phyloP scores from a whole-genome alignment of 2,888 invertebrate species.

The Hermaeophaga mercurialis region DNA sequence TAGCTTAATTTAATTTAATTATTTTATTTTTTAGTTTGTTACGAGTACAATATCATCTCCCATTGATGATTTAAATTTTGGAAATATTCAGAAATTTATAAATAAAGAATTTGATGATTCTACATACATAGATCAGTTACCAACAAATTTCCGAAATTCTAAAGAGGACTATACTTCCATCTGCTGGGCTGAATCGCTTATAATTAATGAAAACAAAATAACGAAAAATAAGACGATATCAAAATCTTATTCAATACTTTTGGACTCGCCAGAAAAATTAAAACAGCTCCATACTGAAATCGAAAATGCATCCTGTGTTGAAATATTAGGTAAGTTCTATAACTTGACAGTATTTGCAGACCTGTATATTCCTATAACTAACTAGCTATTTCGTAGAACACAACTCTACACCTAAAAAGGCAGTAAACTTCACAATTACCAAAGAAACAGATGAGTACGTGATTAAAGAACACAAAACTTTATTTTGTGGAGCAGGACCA shows the following conservation, averaged over 20 bases:
- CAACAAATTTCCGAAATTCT: not conserved
- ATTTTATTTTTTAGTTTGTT: not conserved
- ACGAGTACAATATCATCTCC: not conserved
- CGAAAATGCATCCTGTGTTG: slow-evolving; percentile 20
- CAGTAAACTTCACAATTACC: slow-evolving; percentile 27
- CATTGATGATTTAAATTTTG: not conserved
- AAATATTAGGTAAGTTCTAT: slow-evolving; percentile 12
- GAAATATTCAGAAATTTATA: not conserved
- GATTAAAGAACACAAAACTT: slow-evolving; percentile 30
- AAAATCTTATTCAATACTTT: slow-evolving; percentile 28
- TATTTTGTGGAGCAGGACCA: slow-evolving; percentile 33
- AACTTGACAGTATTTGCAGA: not conserved
- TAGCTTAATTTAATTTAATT: not conserved
- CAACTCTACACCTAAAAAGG: slow-evolving; percentile 10
- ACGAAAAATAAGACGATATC: slow-evolving; percentile 25
- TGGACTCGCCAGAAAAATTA: slow-evolving; percentile 23
- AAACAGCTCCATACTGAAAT: not conserved
- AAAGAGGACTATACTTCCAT: slow-evolving; percentile 22
- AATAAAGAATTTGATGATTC: not conserved
- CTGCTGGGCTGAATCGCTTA: slow-evolving; percentile 27
- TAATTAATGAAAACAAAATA: slow-evolving; percentile 29
- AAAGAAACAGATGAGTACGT: slow-evolving; percentile 22
- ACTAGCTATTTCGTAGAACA: too few relatives aligned
- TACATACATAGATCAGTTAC: not conserved
- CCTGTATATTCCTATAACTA: not conserved